phyloP scores from a whole-genome alignment of 2,113 vertebrate species.

The Campylomormyrus tamandua region DNA sequence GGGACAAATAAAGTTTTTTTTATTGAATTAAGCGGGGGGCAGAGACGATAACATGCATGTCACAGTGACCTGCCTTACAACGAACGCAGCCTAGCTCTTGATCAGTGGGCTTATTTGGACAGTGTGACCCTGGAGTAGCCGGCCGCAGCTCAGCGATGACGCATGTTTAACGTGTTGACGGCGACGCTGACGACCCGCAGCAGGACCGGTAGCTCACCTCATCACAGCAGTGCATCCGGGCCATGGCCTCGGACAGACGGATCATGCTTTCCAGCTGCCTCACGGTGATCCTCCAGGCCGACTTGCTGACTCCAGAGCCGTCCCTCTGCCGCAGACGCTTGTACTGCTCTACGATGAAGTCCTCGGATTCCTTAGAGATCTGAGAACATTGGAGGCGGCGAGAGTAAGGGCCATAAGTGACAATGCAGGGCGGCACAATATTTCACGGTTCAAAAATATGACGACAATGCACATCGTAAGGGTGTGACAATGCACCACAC shows the following conservation, averaged over 20 bases:
- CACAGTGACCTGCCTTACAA: neutral
- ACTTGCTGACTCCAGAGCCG: constrained; percentile 77
- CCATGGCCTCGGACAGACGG: constrained; percentile 92
- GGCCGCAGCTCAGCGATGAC: neutral
- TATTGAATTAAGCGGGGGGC: neutral
- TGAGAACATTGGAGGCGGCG: constrained; percentile 32
- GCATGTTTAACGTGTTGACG: neutral
- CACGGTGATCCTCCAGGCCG: constrained; percentile 93
- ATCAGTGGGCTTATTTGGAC: neutral
- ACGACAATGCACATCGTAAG: neutral
- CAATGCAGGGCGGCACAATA: neutral
- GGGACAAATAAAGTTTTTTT: too few species aligned
- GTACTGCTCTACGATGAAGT: constrained; percentile 98
- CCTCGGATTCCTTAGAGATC: constrained; percentile 94
- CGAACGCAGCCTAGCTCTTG: neutral
- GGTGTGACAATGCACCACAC: neutral
- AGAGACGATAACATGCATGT: neutral
- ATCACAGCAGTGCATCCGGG: constrained; percentile 97
- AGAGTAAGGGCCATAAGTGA: neutral
- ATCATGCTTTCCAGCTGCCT: constrained; percentile 97
- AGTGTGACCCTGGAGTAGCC: neutral
- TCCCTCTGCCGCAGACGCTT: constrained; percentile 91
- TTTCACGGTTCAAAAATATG: neutral
- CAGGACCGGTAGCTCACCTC: constrained; percentile 63
- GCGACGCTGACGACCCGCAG: too few species aligned